phyloP scores from a whole-genome alignment of 1,140 invertebrate species.

The Drosophila tristis region DNA sequence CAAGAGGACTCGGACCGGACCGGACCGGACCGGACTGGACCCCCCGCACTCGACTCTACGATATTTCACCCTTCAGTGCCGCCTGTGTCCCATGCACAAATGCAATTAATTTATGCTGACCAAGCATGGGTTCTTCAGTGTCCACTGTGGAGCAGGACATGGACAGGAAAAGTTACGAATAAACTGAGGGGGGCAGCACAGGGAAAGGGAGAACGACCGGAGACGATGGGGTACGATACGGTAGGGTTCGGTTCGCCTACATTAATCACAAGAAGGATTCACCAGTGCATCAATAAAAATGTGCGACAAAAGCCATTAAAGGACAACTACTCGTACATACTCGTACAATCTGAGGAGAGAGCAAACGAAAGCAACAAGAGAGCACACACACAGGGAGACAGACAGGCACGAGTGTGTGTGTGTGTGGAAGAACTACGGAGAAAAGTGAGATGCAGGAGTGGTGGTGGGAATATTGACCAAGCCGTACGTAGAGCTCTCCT shows the following conservation, averaged over 20 bases:
- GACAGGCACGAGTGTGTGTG: too few species aligned
- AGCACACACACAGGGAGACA: too few species aligned
- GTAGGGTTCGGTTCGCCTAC: constrained; percentile 4
- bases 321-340: constrained; percentile 28
- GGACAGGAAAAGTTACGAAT: constrained; percentile 35
- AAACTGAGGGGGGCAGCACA: background rate
- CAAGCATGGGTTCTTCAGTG: constrained; percentile 32
- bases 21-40: too few species aligned
- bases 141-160: constrained; percentile 9
- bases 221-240: background rate
- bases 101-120: constrained; percentile 75
- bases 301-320: constrained; percentile 45
- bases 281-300: constrained; percentile 61
- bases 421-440: too few species aligned
- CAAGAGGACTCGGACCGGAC: too few species aligned
- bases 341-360: background rate
- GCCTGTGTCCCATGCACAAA: constrained; percentile 40
- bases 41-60: background rate
- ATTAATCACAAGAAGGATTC: constrained; percentile 51
- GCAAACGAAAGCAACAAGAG: constrained; percentile 1
- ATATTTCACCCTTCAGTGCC: background rate
- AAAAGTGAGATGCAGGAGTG: too few species aligned
- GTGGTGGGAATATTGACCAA: background rate
- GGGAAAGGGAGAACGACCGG: background rate
- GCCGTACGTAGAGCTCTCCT: background rate